Percentiles rank a stretch among this genome's conserved stretches.
Conservation (phyloP, 1,140 invertebrate genomes). For the Caenorhabditis remanei region DNA sequence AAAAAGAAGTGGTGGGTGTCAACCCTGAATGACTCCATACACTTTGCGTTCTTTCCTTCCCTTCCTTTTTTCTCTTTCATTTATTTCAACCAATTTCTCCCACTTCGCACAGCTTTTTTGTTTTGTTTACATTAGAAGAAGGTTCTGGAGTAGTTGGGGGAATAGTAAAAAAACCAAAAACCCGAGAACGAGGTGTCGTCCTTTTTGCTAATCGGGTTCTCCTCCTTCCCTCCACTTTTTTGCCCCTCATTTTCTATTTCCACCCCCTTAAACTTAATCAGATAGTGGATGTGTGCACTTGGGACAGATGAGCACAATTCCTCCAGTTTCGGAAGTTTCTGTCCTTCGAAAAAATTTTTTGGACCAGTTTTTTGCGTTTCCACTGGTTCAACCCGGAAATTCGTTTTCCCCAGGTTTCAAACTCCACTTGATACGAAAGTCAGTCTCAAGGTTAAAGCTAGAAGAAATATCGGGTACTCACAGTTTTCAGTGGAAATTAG, state of each 20-base stretch:
- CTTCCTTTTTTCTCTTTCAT: neutral
- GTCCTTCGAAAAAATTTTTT: neutral
- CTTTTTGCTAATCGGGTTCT: conserved; percentile 24
- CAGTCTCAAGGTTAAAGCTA: too few relatives aligned
- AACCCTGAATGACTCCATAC: conserved; percentile 47
- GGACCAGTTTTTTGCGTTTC: neutral
- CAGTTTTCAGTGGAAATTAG: too few relatives aligned
- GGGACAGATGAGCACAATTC: conserved; percentile 8
- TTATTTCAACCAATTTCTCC: conserved; percentile 37
- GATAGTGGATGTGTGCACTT: neutral
- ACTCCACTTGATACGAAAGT: neutral
- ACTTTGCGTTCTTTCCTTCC: conserved; percentile 41
- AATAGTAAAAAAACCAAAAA: neutral
- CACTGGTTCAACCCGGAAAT: neutral
- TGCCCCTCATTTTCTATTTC: conserved; percentile 6
- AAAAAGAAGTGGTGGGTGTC: neutral
- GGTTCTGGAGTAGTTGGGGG: neutral
- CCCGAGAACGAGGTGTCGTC: conserved; percentile 19
- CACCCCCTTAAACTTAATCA: conserved; percentile 44
- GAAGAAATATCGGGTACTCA: too few relatives aligned
- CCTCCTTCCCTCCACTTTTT: neutral
- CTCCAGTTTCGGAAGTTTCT: conserved; percentile 32
- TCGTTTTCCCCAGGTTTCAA: neutral
- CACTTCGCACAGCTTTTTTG: conserved; percentile 40
- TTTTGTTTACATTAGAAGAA: conserved; percentile 41